Evolutionary conservation across 2,888 invertebrate species (phyloP).

Genomic region (Drosophila kokeensis): DNA sequence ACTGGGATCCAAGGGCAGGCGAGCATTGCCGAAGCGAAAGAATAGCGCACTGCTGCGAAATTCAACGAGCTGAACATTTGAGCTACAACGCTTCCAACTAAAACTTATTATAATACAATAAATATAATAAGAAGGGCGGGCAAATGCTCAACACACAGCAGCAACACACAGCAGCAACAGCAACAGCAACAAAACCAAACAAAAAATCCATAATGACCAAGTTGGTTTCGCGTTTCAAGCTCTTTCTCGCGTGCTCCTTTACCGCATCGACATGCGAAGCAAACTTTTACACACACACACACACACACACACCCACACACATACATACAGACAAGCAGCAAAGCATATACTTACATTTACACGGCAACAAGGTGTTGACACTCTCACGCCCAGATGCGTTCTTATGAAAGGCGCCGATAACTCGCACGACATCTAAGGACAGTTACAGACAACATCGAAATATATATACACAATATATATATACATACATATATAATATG

Average conservation of each 20-base stretch:
- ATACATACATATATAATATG: constrained; percentile 1
- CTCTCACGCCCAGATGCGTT: constrained; percentile 51
- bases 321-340: neutral
- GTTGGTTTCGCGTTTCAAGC: constrained; percentile 40
- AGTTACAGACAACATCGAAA: constrained; percentile 35
- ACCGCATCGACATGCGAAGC: constrained; percentile 26
- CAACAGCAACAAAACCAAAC: constrained; percentile 2
- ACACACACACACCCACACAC: neutral
- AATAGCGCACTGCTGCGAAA: constrained; percentile 11
- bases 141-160: constrained; percentile 14
- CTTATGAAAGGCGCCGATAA: constrained; percentile 50
- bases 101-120: constrained; percentile 63
- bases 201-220: constrained; percentile 57
- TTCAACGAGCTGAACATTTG: constrained; percentile 34
- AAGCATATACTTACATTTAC: constrained; percentile 1
- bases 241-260: constrained; percentile 33
- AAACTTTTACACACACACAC: neutral
- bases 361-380: constrained; percentile 54
- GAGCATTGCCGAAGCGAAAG: constrained; percentile 8
- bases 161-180: constrained; percentile 1
- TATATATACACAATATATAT: neutral
- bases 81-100: constrained; percentile 48
- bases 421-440: constrained; percentile 52
- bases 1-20: constrained; percentile 1
- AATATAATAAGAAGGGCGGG: constrained; percentile 32